Conservation (phyloP, 92 coral and sea anemone species). For the Paragorgia papillata region DNA sequence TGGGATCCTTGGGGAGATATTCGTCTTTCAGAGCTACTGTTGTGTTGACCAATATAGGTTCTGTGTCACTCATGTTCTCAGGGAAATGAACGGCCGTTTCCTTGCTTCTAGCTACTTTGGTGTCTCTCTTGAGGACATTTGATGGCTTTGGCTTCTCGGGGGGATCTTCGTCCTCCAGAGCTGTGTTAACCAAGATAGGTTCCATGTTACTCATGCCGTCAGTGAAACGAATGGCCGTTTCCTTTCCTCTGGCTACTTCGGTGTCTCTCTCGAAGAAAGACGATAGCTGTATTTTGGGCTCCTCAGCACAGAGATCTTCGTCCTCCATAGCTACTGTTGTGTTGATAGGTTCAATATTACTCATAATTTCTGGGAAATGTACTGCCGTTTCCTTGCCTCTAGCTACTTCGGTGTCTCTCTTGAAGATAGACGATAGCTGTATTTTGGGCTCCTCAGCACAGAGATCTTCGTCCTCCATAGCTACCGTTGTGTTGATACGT, state of each 20-base stretch:
- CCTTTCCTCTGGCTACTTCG: neutral
- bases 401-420: neutral
- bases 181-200: neutral
- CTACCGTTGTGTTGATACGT: neutral
- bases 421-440: neutral
- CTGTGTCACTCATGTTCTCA: neutral
- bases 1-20: neutral
- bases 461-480: neutral
- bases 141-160: neutral
- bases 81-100: conserved; percentile 27
- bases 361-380: conserved; percentile 22
- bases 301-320: neutral
- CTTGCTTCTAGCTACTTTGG: neutral
- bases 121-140: neutral
- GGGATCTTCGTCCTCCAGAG: neutral
- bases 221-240: conserved; percentile 22
- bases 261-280: neutral
- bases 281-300: neutral
- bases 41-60: neutral
- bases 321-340: neutral
- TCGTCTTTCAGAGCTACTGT: neutral
- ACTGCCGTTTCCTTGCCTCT: conserved; percentile 6
- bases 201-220: neutral
- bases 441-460: neutral
- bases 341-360: neutral